Conservation (phyloP, 2,113 vertebrate species). For the Carettochelys insculpta region DNA sequence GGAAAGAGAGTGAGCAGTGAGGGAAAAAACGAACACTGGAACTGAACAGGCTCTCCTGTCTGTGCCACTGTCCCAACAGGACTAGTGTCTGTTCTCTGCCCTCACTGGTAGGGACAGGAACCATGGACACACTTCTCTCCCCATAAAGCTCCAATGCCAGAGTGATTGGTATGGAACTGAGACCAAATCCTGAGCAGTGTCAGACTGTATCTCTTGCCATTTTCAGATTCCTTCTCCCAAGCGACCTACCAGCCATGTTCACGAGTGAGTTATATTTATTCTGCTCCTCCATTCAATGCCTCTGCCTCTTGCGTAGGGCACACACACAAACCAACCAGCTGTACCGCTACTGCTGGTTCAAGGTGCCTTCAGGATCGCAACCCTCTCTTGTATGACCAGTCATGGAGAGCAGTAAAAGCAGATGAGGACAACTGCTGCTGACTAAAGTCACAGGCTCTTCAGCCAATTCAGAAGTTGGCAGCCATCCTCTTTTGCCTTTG, state of each 20-base stretch:
- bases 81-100: background rate
- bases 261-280: background rate
- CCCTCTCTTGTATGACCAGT: background rate
- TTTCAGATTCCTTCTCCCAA: constrained; percentile 13
- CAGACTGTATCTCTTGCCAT: background rate
- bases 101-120: background rate
- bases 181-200: background rate
- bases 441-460: constrained; percentile 40
- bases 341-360: constrained; percentile 30
- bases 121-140: background rate
- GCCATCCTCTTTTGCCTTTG: constrained; percentile 57
- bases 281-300: background rate
- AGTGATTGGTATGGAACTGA: background rate
- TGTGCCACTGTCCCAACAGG: background rate
- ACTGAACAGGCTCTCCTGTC: background rate
- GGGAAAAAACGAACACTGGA: background rate
- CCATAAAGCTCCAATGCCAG: constrained; percentile 3
- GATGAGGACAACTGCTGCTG: constrained; percentile 34
- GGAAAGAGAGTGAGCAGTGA: background rate
- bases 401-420: constrained; percentile 45
- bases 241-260: background rate
- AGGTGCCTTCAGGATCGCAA: constrained; percentile 25
- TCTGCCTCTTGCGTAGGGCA: background rate
- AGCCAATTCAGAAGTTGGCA: constrained; percentile 26
- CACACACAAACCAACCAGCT: constrained; percentile 9